Evolutionary conservation across 2,888 invertebrate species (phyloP).

Genomic region (Apodemia duryi): DNA sequence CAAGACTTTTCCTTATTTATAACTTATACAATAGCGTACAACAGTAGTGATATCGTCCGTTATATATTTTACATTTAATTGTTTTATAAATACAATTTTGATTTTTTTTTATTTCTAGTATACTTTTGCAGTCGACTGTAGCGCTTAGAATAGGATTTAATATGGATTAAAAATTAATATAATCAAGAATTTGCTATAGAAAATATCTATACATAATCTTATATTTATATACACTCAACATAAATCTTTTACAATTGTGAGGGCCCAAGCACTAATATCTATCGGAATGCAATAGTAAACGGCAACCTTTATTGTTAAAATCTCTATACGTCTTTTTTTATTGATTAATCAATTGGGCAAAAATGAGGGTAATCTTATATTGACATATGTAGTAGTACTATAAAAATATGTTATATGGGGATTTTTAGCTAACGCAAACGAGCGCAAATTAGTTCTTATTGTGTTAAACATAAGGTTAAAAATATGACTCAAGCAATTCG

Average conservation of each 20-base stretch:
- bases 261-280: background rate
- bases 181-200: conserved; percentile 10
- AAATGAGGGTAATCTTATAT: too few relatives aligned
- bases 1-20: background rate
- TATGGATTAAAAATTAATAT: conserved; percentile 9
- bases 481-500: too few relatives aligned
- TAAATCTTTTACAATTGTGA: background rate
- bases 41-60: conserved; percentile 9
- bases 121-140: conserved; percentile 13
- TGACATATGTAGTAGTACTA: too few relatives aligned
- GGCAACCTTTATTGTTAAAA: too few relatives aligned
- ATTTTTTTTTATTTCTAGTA: background rate
- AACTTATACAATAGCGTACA: conserved; percentile 4
- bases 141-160: conserved; percentile 13
- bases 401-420: too few relatives aligned
- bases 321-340: too few relatives aligned
- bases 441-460: too few relatives aligned
- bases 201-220: conserved; percentile 12
- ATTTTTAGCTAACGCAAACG: too few relatives aligned
- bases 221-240: conserved; percentile 10
- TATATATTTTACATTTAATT: conserved; percentile 8
- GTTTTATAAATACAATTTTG: conserved; percentile 11
- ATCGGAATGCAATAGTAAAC: background rate
- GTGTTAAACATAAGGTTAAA: too few relatives aligned
- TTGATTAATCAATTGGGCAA: too few relatives aligned